A percentile compares a stretch with the other conserved stretches of the same genome.
Evolutionary conservation across 2,797 vertebrate species (phyloP).

Genomic region (Remorina albescens): DNA sequence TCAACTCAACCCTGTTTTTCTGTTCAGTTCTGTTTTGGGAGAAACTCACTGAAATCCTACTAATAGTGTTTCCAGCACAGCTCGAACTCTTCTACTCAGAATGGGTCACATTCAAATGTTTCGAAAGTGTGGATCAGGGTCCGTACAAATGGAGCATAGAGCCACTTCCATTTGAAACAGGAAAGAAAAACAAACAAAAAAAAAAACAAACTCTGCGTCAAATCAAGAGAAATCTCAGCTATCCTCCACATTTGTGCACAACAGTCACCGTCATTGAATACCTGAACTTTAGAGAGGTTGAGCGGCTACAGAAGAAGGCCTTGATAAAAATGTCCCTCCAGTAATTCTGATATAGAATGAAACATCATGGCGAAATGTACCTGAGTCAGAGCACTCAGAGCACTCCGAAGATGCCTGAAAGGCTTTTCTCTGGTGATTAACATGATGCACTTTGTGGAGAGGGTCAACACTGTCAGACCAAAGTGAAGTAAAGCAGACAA

Average conservation of each 20-base stretch:
- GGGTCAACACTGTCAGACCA: conserved; percentile 44
- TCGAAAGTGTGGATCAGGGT: not conserved
- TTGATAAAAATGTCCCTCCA: conserved; percentile 30
- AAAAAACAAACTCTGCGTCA: conserved; percentile 5
- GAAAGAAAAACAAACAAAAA: not conserved
- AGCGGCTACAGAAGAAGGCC: conserved; percentile 8
- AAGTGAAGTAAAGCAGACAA: conserved; percentile 17
- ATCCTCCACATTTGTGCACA: not conserved
- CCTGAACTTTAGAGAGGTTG: conserved; percentile 12
- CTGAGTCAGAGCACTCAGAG: conserved; percentile 33
- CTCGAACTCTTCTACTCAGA: not conserved
- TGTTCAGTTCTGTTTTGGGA: not conserved
- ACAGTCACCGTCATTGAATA: not conserved
- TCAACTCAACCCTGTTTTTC: not conserved
- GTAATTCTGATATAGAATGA: conserved; percentile 25
- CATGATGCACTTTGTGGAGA: conserved; percentile 35
- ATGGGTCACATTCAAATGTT: not conserved
- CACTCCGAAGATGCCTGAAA: conserved; percentile 20
- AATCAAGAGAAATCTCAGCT: conserved; percentile 15
- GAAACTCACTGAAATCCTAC: not conserved
- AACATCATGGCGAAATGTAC: conserved; percentile 26
- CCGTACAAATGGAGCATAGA: not conserved
- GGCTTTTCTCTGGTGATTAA: conserved; percentile 54
- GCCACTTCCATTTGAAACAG: not conserved
- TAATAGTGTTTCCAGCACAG: not conserved